Conservation (phyloP, 64 coral and sea anemone species). For the Montipora cactus region DNA sequence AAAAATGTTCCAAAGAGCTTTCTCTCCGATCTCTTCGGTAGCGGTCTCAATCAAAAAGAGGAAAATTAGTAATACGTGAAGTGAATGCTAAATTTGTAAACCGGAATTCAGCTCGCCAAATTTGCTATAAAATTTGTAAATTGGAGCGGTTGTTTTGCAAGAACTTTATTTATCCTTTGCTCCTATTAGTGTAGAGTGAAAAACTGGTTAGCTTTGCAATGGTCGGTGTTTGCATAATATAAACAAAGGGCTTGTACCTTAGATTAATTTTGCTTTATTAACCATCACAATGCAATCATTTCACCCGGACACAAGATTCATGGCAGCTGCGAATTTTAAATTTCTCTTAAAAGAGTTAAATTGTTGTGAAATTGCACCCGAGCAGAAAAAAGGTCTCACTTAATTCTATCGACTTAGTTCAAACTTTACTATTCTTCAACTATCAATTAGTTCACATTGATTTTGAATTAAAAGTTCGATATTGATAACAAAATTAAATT, state of each 20-base stretch:
- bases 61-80: neutral
- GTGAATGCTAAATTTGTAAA: slow-evolving; percentile 17
- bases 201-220: slow-evolving; percentile 62
- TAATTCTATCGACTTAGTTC: neutral
- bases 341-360: slow-evolving; percentile 68
- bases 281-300: slow-evolving; percentile 81
- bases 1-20: neutral
- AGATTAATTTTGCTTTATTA: slow-evolving; percentile 89
- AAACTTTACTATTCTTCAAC: neutral
- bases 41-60: slow-evolving; percentile 6
- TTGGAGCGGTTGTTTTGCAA: slow-evolving; percentile 38
- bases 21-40: neutral
- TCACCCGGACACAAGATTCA: slow-evolving; percentile 48
- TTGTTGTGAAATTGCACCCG: slow-evolving; percentile 14
- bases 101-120: slow-evolving; percentile 47
- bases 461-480: slow-evolving; percentile 18
- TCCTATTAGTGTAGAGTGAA: slow-evolving; percentile 56
- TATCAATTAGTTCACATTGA: neutral
- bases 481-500: slow-evolving; percentile 43
- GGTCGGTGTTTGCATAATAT: slow-evolving; percentile 44
- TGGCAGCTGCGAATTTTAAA: slow-evolving; percentile 77
- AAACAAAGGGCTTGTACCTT: slow-evolving; percentile 73
- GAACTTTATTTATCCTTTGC: slow-evolving; percentile 29
- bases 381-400: neutral
- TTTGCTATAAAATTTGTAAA: slow-evolving; percentile 66